Evolutionary conservation across 2,888 invertebrate species (phyloP).

Genomic region (Zhengitettix transpicula): DNA sequence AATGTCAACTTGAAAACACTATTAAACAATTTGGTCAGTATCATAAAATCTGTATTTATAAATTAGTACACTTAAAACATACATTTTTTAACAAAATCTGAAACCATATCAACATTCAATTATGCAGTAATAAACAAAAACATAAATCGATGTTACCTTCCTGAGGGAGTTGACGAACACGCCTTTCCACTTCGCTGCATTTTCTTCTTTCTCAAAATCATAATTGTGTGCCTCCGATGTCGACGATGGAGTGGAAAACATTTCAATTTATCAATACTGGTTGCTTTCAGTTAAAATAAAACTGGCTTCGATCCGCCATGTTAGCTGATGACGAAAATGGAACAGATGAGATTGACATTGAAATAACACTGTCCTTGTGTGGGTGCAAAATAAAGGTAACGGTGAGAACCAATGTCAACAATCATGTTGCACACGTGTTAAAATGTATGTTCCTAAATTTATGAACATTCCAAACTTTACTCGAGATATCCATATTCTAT

Average conservation of each 20-base stretch:
- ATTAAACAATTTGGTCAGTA: too few species aligned
- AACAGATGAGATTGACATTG: slow-evolving; percentile 9
- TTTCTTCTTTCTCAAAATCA: slow-evolving; percentile 80
- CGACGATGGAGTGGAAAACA: slow-evolving; percentile 15
- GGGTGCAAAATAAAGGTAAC: slow-evolving; percentile 1
- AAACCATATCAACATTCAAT: too few species aligned
- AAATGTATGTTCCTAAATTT: slow-evolving; percentile 1
- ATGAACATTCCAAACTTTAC: slow-evolving; percentile 3
- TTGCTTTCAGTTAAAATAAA: slow-evolving; percentile 7
- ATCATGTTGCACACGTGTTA: slow-evolving; percentile 1
- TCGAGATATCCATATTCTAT: slow-evolving; percentile 6
- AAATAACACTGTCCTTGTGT: slow-evolving; percentile 7
- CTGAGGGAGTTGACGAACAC: slow-evolving; percentile 72
- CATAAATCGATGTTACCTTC: slow-evolving; percentile 42
- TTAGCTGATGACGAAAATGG: slow-evolving; percentile 10
- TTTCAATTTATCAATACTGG: slow-evolving; percentile 10
- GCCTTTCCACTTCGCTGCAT: slow-evolving; percentile 82
- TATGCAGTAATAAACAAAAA: background rate
- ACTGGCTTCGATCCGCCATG: slow-evolving; percentile 14
- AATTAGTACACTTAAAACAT: too few species aligned
- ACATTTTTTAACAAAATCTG: too few species aligned
- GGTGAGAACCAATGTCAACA: background rate
- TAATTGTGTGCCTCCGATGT: slow-evolving; percentile 27
- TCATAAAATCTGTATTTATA: too few species aligned
- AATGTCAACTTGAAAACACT: too few species aligned